Evolutionary conservation across 2,797 vertebrate species (phyloP), one percentile per base, ranked within the genome.

Genomic region (Pseudomugil tenellus): DNA sequence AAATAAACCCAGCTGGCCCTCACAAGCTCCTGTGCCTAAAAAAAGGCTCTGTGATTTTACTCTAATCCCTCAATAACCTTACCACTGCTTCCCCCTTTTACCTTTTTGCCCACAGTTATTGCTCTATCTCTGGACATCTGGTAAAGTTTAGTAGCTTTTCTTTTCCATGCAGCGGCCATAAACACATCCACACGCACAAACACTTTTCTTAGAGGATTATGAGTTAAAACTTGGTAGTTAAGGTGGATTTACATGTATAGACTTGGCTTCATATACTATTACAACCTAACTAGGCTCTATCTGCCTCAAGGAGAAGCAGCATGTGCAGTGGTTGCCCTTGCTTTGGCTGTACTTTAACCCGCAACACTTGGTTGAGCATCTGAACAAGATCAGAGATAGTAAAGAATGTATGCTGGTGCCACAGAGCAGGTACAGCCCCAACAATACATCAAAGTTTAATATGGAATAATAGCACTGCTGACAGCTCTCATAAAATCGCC

Each of bases 361-460:
- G 32, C 79, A 86, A 80, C 79, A 72, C 74, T 80, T 25, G 67
- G 79, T 63, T 74, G 65, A 80, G 53, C 83, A 60, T 85, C 67
- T 70, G 80, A 84, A 49, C 25, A 21, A 67, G 70, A 66, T 41
- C 19, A 55, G 71, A 59, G 53, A 34, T 41, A 53, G 60, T 73
- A 70, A 67, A 66, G 74, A 78, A 37, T 64, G 64, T 35, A 67
- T 59, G 79, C 78, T 67, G 58, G 81, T 86, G 63, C 69, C 72
- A 59, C 66, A 43, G 73, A 74, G 73, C 74, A 79, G 75, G 41
- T 43, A 75, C 73, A 80, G 76, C 68, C 74, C 81, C 63, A 80
- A 90, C 83, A 87, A 83, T 90, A 81, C 87, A 91, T 93, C 91
- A 92, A 91, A 92, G 88, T 92, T 91, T 91, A 85, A 91, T 87